Percentiles rank a stretch among this genome's conserved stretches.
phyloP scores from a whole-genome alignment of 2,888 invertebrate species.

The Poecilobothrus nobilitatus region DNA sequence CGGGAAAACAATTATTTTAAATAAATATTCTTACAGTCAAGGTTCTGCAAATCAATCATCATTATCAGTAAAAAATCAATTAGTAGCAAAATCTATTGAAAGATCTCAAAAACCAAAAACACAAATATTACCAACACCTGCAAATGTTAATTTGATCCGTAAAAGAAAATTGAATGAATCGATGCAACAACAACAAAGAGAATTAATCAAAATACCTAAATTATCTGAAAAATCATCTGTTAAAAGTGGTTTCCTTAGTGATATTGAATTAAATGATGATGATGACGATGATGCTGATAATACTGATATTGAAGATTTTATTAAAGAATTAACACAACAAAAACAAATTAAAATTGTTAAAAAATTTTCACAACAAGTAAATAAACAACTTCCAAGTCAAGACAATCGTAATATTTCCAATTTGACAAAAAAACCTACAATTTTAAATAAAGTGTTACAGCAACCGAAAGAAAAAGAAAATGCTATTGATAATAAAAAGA shows the following conservation, averaged over 20 bases:
- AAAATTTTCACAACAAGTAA: slow-evolving; percentile 7
- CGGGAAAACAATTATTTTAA: not conserved
- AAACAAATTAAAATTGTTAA: slow-evolving; percentile 11
- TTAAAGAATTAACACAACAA: slow-evolving; percentile 26
- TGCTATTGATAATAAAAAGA: not conserved
- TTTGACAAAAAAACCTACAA: slow-evolving; percentile 11
- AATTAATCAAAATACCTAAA: slow-evolving; percentile 14
- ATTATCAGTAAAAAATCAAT: not conserved
- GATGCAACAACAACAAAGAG: not conserved
- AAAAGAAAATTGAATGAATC: slow-evolving; percentile 8
- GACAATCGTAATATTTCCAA: not conserved
- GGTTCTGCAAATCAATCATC: not conserved
- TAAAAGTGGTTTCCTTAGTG: slow-evolving; percentile 14
- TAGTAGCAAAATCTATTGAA: not conserved
- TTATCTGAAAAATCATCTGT: slow-evolving; percentile 17
- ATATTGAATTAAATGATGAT: slow-evolving; percentile 28
- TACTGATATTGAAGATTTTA: slow-evolving; percentile 20
- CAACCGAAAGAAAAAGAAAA: slow-evolving; percentile 3
- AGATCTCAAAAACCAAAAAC: not conserved
- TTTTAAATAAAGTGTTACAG: not conserved
- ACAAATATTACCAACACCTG: slow-evolving; percentile 7
- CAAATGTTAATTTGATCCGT: slow-evolving; percentile 11
- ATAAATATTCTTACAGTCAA: not conserved
- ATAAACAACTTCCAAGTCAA: not conserved
- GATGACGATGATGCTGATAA: slow-evolving; percentile 21